Evolutionary conservation across 2,888 invertebrate species (phyloP).

Genomic region (Lysandra bellargus): DNA sequence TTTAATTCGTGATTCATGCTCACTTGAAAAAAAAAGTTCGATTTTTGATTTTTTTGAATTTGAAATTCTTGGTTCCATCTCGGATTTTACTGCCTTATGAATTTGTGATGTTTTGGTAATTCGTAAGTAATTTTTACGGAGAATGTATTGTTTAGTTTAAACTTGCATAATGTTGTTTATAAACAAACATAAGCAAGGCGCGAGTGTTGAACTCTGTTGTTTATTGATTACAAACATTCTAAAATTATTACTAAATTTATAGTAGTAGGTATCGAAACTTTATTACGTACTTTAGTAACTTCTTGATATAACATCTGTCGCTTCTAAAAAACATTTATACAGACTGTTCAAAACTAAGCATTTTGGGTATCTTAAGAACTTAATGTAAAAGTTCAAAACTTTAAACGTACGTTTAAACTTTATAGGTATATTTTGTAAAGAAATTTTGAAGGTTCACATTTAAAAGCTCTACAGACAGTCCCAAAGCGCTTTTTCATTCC

Average conservation of each 20-base stretch:
- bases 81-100: conserved; percentile 8
- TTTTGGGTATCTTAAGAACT: no score
- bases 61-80: conserved; percentile 3
- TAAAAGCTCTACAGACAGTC: not conserved
- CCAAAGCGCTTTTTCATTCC: no score
- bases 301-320: not conserved
- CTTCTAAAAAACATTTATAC: not conserved
- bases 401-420: not conserved
- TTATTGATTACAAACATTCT: not conserved
- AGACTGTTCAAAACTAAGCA: not conserved
- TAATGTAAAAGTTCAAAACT: no score
- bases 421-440: not conserved
- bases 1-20: conserved; percentile 69
- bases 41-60: not conserved
- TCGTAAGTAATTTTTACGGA: conserved; percentile 14
- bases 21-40: not conserved
- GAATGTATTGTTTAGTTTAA: not conserved
- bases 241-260: not conserved
- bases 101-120: conserved; percentile 3
- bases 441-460: not conserved
- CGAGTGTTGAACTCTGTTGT: conserved; percentile 15
- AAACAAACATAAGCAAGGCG: conserved; percentile 16
- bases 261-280: not conserved
- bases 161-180: not conserved
- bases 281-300: not conserved